These are phyloP conservation scores for Galaxias olidus DNA, from an alignment of 2,797 vertebrate genomes.

Conservation along the genomic window DNA sequence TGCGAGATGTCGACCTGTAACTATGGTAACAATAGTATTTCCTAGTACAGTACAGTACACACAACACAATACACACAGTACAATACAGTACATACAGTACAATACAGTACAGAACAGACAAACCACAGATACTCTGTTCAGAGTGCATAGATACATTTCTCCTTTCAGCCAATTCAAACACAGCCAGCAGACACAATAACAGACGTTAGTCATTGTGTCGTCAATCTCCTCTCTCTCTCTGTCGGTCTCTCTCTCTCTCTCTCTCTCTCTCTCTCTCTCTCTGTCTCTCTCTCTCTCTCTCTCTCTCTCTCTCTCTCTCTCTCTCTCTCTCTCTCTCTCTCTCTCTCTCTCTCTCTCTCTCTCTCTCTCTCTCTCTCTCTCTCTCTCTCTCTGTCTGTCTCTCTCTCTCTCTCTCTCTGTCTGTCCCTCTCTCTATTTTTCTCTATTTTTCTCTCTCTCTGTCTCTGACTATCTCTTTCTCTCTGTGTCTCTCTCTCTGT, in stretches of 20 bases:
- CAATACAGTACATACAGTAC: too few relatives aligned
- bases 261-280: slow-evolving; percentile 7
- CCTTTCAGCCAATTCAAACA: too few relatives aligned
- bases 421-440: slow-evolving; percentile 13
- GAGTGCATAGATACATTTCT: too few relatives aligned
- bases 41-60: too few relatives aligned
- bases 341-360: slow-evolving; percentile 1
- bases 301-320: slow-evolving; percentile 29
- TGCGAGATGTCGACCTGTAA: too few relatives aligned
- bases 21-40: too few relatives aligned
- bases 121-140: too few relatives aligned
- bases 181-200: too few relatives aligned
- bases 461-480: not conserved
- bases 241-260: slow-evolving; percentile 13
- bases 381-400: slow-evolving; percentile 16
- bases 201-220: too few relatives aligned
- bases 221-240: slow-evolving; percentile 23
- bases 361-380: slow-evolving; percentile 38
- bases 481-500: not conserved
- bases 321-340: slow-evolving; percentile 14
- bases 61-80: too few relatives aligned
- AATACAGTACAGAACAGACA: too few relatives aligned
- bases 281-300: slow-evolving; percentile 14
- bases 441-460: not conserved
- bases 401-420: slow-evolving; percentile 18